phyloP scores from a whole-genome alignment of 2,797 vertebrate genomes.

The Phoebastria nigripes region DNA sequence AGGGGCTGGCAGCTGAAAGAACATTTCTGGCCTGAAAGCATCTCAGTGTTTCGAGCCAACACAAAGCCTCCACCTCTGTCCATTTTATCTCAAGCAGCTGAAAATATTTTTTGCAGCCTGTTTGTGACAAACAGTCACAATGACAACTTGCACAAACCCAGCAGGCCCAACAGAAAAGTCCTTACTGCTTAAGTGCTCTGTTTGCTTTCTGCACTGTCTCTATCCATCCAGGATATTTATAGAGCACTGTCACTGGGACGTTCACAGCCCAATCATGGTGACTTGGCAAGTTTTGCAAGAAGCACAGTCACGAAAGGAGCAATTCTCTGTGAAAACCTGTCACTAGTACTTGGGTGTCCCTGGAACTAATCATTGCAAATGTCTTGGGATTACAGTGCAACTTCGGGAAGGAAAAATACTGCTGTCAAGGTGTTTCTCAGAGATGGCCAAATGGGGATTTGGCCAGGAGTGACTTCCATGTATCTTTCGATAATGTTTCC shows the following conservation, averaged over 20 bases:
- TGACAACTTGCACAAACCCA: neutral
- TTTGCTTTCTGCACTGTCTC: neutral
- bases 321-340: neutral
- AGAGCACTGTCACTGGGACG: neutral
- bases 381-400: neutral
- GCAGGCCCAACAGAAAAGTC: neutral
- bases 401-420: neutral
- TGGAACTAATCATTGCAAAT: neutral
- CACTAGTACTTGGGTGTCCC: neutral
- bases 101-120: constrained; percentile 21
- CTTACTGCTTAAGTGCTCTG: neutral
- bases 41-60: neutral
- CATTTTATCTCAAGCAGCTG: constrained; percentile 9
- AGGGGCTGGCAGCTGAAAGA: neutral
- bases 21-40: neutral
- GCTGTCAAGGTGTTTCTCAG: neutral
- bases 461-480: neutral
- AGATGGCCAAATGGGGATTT: neutral
- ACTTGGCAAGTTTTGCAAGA: neutral
- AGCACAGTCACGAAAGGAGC: neutral
- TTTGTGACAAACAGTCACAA: neutral
- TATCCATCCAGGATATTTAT: constrained; percentile 23
- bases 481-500: neutral
- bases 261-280: neutral
- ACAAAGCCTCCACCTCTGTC: neutral